These are phyloP conservation scores for Drosophila tanythrix DNA, from an alignment of 2,888 invertebrate species.

Conservation along the genomic window DNA sequence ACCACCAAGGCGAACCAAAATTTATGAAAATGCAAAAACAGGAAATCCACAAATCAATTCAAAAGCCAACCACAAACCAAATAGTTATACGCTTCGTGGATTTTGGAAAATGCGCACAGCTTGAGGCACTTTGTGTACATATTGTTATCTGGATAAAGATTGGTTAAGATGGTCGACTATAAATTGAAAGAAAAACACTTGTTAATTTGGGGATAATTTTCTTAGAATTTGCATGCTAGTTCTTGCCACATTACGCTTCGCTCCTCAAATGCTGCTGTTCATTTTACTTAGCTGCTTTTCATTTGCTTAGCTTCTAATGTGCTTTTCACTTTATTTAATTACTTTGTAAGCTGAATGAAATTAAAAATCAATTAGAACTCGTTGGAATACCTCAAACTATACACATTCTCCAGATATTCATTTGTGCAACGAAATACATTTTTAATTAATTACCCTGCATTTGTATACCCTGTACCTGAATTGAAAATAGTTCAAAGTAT, in stretches of 20 bases:
- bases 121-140: background rate
- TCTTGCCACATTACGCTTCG: constrained; percentile 15
- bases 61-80: background rate
- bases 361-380: constrained; percentile 7
- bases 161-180: background rate
- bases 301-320: background rate
- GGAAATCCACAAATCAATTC: constrained; percentile 28
- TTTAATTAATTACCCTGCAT: background rate
- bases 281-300: background rate
- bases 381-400: background rate
- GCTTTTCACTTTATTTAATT: constrained; percentile 5
- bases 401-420: constrained; percentile 5
- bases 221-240: background rate
- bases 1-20: constrained; percentile 18
- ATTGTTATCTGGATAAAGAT: background rate
- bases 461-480: background rate
- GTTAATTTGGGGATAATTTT: background rate
- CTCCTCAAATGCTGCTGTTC: background rate
- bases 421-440: background rate
- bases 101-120: background rate
- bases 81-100: background rate
- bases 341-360: background rate
- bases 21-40: constrained; percentile 11
- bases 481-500: background rate
- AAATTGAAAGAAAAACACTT: background rate